Conservation (phyloP, 2,888 invertebrate species). For the Chloroclystis v-ata region DNA sequence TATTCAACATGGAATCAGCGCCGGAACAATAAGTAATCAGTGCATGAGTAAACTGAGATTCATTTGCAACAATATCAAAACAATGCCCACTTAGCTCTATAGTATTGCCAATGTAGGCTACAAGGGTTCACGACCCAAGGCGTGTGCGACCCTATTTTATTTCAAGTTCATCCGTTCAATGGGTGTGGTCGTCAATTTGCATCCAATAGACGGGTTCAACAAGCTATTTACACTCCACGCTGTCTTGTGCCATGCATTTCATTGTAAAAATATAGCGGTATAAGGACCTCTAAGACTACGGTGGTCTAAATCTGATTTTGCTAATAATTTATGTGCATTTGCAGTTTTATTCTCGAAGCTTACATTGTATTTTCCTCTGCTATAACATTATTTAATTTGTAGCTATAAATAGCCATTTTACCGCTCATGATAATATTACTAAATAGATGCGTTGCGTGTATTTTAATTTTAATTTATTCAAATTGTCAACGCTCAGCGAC, state of each 20-base stretch:
- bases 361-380: slow-evolving; percentile 1
- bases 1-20: slow-evolving; percentile 10
- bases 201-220: slow-evolving; percentile 38
- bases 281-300: slow-evolving; percentile 9
- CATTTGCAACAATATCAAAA: slow-evolving; percentile 19
- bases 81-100: slow-evolving; percentile 19
- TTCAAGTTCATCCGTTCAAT: slow-evolving; percentile 45
- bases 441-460: background rate
- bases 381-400: slow-evolving; percentile 6
- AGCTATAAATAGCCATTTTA: slow-evolving; percentile 1
- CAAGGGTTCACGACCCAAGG: slow-evolving; percentile 51
- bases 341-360: slow-evolving; percentile 5
- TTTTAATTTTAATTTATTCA: slow-evolving; percentile 24
- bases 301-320: slow-evolving; percentile 24
- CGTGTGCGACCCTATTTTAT: slow-evolving; percentile 52
- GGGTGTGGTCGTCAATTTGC: slow-evolving; percentile 52
- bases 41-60: slow-evolving; percentile 14
- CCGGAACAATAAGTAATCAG: slow-evolving; percentile 11
- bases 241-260: slow-evolving; percentile 16
- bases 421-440: slow-evolving; percentile 2
- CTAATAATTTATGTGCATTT: slow-evolving; percentile 21
- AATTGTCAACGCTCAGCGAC: slow-evolving; percentile 25
- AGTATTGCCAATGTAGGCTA: slow-evolving; percentile 23
- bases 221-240: slow-evolving; percentile 27
- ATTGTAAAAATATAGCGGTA: slow-evolving; percentile 18